phyloP scores from a whole-genome alignment of 2,888 invertebrate genomes.

The Macrosiphum euphorbiae region DNA sequence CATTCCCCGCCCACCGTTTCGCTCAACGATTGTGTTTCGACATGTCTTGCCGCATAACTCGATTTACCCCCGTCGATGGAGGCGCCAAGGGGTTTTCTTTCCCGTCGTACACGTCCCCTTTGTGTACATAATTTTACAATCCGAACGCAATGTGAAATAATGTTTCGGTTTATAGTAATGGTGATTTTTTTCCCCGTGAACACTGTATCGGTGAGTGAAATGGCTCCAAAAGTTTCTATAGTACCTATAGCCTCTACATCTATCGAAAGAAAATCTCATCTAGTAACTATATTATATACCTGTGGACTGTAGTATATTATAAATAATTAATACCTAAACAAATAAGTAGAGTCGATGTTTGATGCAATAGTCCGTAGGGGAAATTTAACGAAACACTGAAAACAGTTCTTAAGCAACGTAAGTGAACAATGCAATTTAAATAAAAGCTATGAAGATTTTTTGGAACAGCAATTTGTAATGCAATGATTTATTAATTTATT shows the following conservation, averaged over 20 bases:
- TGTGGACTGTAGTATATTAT: neutral
- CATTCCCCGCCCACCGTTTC: neutral
- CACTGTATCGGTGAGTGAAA: neutral
- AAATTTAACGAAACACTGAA: neutral
- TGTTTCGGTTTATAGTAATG: neutral
- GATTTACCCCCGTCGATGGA: neutral
- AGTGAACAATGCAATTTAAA: neutral
- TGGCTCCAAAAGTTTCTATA: neutral
- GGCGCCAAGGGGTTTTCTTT: neutral
- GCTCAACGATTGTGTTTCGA: neutral
- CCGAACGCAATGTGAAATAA: neutral
- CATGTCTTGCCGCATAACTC: neutral
- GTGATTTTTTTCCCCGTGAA: neutral
- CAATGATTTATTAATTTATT: neutral
- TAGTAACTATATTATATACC: neutral
- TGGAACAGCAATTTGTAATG: neutral
- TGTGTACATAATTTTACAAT: neutral
- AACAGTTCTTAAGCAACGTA: neutral
- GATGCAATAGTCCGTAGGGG: neutral
- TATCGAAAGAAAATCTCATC: neutral
- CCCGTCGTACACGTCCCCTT: neutral
- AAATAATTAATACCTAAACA: neutral
- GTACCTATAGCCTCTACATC: too few species aligned
- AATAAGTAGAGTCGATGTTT: neutral
- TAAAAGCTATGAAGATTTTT: neutral